phyloP scores from a whole-genome alignment of 2,797 vertebrate genomes.

The Hippopotamyrus pictus region DNA sequence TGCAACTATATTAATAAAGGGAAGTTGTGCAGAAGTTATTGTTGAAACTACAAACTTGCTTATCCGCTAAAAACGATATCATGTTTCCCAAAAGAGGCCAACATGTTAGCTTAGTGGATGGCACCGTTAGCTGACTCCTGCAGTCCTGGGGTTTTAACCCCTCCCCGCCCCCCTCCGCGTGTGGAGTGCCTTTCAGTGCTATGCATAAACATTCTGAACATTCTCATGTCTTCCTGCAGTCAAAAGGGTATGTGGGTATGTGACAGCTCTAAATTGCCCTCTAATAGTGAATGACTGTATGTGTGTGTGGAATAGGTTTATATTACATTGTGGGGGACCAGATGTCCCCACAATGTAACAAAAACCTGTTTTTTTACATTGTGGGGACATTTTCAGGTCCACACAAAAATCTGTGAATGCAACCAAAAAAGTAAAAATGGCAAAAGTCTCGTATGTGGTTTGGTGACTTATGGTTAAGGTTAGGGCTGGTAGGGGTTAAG shows the following conservation, averaged over 20 bases:
- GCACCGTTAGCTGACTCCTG: not conserved
- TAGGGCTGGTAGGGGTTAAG: not conserved
- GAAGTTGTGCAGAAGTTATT: not conserved
- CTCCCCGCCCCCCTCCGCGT: not conserved
- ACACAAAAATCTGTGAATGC: not conserved
- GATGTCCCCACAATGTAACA: not conserved
- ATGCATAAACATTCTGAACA: not conserved
- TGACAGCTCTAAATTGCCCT: not conserved
- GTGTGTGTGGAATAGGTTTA: not conserved
- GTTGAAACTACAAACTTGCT: not conserved
- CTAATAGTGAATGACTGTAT: not conserved
- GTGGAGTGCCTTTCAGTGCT: not conserved
- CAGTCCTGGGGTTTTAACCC: not conserved
- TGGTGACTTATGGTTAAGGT: not conserved
- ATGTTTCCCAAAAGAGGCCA: not conserved
- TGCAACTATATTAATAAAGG: not conserved
- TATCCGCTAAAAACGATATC: not conserved
- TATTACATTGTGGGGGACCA: not conserved
- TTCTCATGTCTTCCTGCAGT: not conserved
- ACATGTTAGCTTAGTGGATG: not conserved
- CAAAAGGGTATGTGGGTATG: not conserved
- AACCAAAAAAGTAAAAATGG: not conserved
- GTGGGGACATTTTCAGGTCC: not conserved
- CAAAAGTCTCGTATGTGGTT: not conserved
- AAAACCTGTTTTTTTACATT: not conserved